phyloP scores from a whole-genome alignment of 2,797 vertebrate genomes.

The Malurus splendens region DNA sequence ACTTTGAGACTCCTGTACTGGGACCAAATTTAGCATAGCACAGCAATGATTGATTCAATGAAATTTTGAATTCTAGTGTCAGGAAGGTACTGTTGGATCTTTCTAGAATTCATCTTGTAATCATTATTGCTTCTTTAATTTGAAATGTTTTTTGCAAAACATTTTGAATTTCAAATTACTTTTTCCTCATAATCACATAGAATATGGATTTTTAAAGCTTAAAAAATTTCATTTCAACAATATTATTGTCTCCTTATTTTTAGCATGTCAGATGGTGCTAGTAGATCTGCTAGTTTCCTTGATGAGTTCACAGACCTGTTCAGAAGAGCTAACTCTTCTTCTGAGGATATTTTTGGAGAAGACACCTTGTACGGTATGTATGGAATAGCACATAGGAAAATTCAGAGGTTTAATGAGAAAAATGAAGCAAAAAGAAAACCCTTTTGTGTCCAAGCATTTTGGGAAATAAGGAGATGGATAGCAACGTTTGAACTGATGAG shows the following conservation, averaged over 20 bases:
- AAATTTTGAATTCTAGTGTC: background rate
- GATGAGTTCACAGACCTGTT: constrained; percentile 86
- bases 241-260: background rate
- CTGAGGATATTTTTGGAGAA: constrained; percentile 91
- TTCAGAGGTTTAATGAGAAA: background rate
- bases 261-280: constrained; percentile 87
- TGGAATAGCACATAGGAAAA: background rate
- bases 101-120: background rate
- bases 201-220: background rate
- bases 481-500: background rate
- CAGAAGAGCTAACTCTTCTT: constrained; percentile 89
- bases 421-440: background rate
- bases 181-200: background rate
- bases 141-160: background rate
- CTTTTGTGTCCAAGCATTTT: background rate
- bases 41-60: background rate
- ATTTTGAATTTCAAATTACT: background rate
- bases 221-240: background rate
- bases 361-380: constrained; percentile 87
- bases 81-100: background rate
- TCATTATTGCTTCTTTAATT: background rate
- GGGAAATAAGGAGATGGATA: background rate
- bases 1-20: background rate
- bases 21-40: background rate
- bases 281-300: constrained; percentile 91